A percentile compares a stretch with the other conserved stretches of the same genome.
Evolutionary conservation across 2,888 invertebrate species (phyloP).

Genomic region (Drosophila prostipennis): DNA sequence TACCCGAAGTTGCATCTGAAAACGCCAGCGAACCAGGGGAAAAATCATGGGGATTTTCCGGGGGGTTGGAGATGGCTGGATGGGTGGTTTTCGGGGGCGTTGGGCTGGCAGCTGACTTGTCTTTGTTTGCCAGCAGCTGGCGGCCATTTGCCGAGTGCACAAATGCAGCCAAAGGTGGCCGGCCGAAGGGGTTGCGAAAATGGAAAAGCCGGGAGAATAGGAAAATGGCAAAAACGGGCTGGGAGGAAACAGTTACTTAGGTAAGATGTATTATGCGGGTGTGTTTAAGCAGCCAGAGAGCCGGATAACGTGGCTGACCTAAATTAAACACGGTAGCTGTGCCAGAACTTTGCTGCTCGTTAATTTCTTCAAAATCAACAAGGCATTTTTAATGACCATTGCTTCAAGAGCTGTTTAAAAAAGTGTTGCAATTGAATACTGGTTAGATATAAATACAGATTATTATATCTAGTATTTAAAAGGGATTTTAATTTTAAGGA

Average conservation of each 20-base stretch:
- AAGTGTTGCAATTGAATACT: not conserved
- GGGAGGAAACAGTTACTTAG: conserved; percentile 41
- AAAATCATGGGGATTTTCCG: conserved; percentile 17
- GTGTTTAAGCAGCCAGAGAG: conserved; percentile 46
- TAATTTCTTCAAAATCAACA: conserved; percentile 28
- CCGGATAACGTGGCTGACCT: conserved; percentile 43
- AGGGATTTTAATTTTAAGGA: no score
- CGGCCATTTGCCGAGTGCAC: conserved; percentile 43
- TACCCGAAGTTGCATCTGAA: conserved; percentile 23
- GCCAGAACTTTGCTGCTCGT: conserved; percentile 15
- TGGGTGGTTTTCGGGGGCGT: not conserved
- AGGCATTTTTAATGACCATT: conserved; percentile 2
- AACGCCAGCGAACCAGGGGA: conserved; percentile 9
- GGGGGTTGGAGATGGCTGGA: not conserved
- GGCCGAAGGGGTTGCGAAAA: conserved; percentile 9
- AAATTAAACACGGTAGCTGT: conserved; percentile 27
- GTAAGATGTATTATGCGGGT: conserved; percentile 45
- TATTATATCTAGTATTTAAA: not conserved
- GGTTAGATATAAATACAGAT: not conserved
- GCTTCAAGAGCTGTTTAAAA: not conserved
- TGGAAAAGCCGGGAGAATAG: conserved; percentile 12
- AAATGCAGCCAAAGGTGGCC: conserved; percentile 34
- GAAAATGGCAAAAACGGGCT: conserved; percentile 8
- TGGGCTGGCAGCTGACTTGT: conserved; percentile 27
- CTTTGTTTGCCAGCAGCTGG: conserved; percentile 44